Base-by-base conservation (phyloP, 2,113 vertebrate species). In the Ursus arctos region DNA sequence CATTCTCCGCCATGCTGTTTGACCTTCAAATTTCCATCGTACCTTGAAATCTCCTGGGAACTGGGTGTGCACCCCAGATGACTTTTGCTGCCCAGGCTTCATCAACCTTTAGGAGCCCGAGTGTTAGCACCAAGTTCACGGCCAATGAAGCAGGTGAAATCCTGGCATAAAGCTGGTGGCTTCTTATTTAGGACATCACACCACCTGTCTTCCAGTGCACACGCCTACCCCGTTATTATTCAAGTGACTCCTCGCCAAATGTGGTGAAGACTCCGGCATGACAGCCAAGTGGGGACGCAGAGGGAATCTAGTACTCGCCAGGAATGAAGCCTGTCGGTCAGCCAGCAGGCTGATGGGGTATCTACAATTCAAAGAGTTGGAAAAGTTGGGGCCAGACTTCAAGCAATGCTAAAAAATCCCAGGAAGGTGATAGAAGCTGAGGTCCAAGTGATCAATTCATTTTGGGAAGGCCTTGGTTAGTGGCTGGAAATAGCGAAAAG, bases 1-100 rank as follows among this genome's bases (percentile, higher is more conserved):
- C 97, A 96, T 98, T 86, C 16, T 95, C 53, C 57, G 7, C 79
- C 18, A 0, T 67, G 63, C 43, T 43, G 24, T 80, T 76, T 85
- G 65, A 85, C 33, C 19, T 47, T 84, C 40, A 49, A 22, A 86
- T 36, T 47, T 87, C 61, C 74, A 0, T 16, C 53, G 6, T 65
- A 57, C 61, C 59, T 87, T 67, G 36, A 95, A 85, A 57, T 19
- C 33, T 72, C 36, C 51, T 31, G 63, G 74, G 55, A 95, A 89
- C 51, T 67, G 79, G 14, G n/a, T 82, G 79, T 91, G 69, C 26
- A 21, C 47, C 49, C 79, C 63, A 63, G 18, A 43, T 51, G 57
- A 76, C 31, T n/a, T 67, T 61, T 55, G 16, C 55, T 47, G 10
- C 53, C 69, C 84, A 47, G 10, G 36, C 26, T 87, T 59, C 63